Evolutionary conservation across 2,888 invertebrate genomes (phyloP).

Genomic region (Nineta flava): DNA sequence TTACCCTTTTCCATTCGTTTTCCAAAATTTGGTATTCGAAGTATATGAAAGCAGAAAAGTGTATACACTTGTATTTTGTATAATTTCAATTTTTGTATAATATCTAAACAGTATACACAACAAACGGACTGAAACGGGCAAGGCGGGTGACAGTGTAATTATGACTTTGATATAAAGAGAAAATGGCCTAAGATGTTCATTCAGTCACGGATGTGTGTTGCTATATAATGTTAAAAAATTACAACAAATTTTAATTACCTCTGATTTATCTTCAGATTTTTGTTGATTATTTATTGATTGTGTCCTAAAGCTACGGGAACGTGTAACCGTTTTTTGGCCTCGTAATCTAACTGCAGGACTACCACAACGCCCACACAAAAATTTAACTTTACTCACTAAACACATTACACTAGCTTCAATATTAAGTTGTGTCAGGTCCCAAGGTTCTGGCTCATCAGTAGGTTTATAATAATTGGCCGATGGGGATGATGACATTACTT

Average conservation of each 20-base stretch:
- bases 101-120: too few species aligned
- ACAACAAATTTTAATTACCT: not conserved
- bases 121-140: too few species aligned
- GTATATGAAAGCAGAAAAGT: too few species aligned
- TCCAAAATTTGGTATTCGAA: too few species aligned
- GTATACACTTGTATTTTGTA: too few species aligned
- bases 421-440: conserved; percentile 72
- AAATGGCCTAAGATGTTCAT: too few species aligned
- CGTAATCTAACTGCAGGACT: conserved; percentile 53
- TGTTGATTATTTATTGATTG: not conserved
- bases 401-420: conserved; percentile 80
- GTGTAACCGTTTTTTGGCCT: conserved; percentile 20
- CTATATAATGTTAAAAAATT: too few species aligned
- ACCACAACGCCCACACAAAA: conserved; percentile 56
- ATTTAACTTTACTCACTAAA: conserved; percentile 67
- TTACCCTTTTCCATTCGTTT: too few species aligned
- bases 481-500: conserved; percentile 35
- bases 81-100: too few species aligned
- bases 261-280: not conserved
- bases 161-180: too few species aligned
- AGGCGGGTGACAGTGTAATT: too few species aligned
- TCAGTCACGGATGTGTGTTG: too few species aligned
- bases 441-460: conserved; percentile 68
- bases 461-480: conserved; percentile 66
- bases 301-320: conserved; percentile 3